A percentile compares a stretch with the other conserved stretches of the same genome.
Conservation (phyloP, 2,113 vertebrate genomes). For the Fregetta grallaria region DNA sequence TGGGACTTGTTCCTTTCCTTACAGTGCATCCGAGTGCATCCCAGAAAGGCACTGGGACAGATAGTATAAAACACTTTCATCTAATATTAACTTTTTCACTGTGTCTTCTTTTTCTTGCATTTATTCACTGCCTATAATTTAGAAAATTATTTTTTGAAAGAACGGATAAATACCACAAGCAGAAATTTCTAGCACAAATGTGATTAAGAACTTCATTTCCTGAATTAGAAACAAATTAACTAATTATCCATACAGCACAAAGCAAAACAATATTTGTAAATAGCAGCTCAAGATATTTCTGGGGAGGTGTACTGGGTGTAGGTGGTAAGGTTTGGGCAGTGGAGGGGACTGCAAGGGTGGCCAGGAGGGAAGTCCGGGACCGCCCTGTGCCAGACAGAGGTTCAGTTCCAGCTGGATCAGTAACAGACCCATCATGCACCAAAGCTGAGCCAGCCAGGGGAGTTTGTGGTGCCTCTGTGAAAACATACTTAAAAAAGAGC, state of each 20-base stretch:
- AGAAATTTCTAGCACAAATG: not conserved
- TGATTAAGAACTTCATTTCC: not conserved
- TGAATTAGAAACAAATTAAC: not conserved
- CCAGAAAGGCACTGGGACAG: not conserved
- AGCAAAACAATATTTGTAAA: not conserved
- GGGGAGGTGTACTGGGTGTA: not conserved
- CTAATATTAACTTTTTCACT: not conserved
- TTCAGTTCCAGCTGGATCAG: not conserved
- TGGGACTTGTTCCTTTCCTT: not conserved
- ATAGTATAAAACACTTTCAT: not conserved
- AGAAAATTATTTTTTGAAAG: not conserved
- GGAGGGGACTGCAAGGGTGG: not conserved
- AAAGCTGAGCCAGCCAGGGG: not conserved
- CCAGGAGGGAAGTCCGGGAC: not conserved
- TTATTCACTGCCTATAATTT: not conserved
- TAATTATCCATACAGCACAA: not conserved
- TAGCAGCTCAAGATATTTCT: fast-evolving
- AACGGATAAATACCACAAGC: not conserved
- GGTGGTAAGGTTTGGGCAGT: not conserved
- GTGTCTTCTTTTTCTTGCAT: not conserved
- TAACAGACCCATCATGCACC: not conserved
- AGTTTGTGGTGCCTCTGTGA: too few relatives aligned
- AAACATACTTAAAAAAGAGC: not conserved
- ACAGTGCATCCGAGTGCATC: not conserved
- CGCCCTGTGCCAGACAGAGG: not conserved